These are phyloP conservation scores for Diploscapter pachys DNA, from an alignment of 1,140 invertebrate genomes.

Conservation along the genomic window DNA sequence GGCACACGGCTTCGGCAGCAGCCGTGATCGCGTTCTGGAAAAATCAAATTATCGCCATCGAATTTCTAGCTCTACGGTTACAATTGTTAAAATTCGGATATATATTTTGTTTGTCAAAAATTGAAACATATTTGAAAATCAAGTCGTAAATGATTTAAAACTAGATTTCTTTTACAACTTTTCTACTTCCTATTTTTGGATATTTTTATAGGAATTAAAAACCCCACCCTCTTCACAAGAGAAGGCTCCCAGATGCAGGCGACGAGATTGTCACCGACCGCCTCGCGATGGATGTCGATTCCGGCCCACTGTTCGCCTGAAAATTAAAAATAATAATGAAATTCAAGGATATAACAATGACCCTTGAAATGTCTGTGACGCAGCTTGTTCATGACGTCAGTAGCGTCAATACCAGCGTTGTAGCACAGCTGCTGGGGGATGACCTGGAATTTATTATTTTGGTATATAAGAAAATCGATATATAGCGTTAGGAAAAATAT, in stretches of 20 bases:
- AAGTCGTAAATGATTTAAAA: too few species aligned
- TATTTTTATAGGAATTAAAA: not conserved
- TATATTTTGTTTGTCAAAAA: too few species aligned
- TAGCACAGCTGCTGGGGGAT: conserved; percentile 95
- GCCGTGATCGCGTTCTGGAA: conserved; percentile 82
- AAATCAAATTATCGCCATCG: not conserved
- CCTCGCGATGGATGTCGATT: conserved; percentile 82
- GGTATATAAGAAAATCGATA: not conserved
- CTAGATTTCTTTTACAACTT: too few species aligned
- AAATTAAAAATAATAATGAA: not conserved
- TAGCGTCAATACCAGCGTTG: conserved; percentile 97
- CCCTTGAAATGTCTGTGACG: conserved; percentile 91
- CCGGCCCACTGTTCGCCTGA: conserved; percentile 78
- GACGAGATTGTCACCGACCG: conserved; percentile 87
- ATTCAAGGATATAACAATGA: conserved; percentile 29
- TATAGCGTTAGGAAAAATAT: too few species aligned
- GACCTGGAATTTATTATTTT: conserved; percentile 59
- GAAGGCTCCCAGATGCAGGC: conserved; percentile 96
- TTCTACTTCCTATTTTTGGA: too few species aligned
- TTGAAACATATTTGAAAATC: too few species aligned
- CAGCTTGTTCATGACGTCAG: conserved; percentile 92
- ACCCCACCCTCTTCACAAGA: conserved; percentile 75
- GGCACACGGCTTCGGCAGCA: conserved; percentile 88
- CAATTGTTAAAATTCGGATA: too few species aligned
- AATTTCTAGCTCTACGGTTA: too few species aligned